Percentiles rank a stretch among this genome's conserved stretches.
These are phyloP conservation scores for Chanos chanos DNA, from an alignment of 2,797 vertebrate species.

Conservation along the genomic window DNA sequence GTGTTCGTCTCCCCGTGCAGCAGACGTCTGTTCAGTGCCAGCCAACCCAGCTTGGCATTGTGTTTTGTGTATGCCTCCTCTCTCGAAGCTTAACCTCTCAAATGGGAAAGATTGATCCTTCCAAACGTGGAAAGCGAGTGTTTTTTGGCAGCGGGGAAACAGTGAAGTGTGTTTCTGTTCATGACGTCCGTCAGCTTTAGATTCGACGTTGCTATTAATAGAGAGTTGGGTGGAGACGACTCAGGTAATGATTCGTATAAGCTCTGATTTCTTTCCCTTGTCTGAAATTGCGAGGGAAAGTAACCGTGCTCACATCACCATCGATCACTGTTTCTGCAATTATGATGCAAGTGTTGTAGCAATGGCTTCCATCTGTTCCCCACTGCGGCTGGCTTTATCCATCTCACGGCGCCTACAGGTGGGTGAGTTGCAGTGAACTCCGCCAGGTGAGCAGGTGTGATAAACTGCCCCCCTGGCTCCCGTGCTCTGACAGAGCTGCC, in stretches of 20 bases:
- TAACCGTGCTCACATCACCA: neutral
- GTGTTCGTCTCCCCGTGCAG: constrained; percentile 13
- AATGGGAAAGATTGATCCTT: neutral
- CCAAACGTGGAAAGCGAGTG: neutral
- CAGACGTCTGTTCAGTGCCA: constrained; percentile 12
- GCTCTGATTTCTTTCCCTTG: neutral
- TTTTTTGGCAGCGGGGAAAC: neutral
- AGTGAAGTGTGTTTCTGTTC: neutral
- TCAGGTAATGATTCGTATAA: neutral
- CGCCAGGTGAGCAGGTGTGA: neutral
- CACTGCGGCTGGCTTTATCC: neutral
- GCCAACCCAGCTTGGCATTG: constrained; percentile 9
- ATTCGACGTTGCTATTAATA: neutral
- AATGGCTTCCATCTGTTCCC: constrained; percentile 7
- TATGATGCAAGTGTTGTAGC: neutral
- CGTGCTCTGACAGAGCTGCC: neutral
- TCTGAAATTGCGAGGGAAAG: neutral
- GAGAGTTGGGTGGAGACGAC: neutral
- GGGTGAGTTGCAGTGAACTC: neutral
- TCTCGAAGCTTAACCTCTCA: neutral
- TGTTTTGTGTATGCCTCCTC: constrained; percentile 17
- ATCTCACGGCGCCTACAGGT: neutral
- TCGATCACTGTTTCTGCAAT: constrained; percentile 16
- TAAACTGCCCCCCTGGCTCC: constrained; percentile 1
- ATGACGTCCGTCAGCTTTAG: neutral